These are phyloP conservation scores for Teinopalpus imperialis DNA, from an alignment of 2,888 invertebrate species.

Conservation along the genomic window DNA sequence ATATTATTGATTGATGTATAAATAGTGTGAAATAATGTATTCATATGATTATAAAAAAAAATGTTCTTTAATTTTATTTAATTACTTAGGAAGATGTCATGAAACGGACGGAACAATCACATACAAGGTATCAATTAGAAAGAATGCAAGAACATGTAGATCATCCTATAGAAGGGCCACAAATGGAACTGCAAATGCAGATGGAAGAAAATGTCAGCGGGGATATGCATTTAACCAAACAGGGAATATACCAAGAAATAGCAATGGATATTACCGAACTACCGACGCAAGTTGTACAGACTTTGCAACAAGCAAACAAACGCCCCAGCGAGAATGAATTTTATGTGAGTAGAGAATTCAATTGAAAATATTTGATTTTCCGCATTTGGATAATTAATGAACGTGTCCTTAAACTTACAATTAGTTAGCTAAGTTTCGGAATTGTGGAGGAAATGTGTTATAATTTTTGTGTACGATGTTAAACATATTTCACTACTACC, in stretches of 20 bases:
- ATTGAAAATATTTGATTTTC: no score
- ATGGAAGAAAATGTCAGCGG: not conserved
- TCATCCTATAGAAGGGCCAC: not conserved
- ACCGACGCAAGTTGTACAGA: slow-evolving; percentile 54
- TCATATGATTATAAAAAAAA: no score
- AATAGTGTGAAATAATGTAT: no score
- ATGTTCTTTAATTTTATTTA: no score
- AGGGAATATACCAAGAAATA: slow-evolving; percentile 29
- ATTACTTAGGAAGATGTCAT: slow-evolving; percentile 23
- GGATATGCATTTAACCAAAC: slow-evolving; percentile 18
- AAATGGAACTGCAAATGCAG: not conserved
- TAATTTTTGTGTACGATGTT: no score
- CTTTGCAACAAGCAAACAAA: slow-evolving; percentile 37
- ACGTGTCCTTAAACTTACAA: no score
- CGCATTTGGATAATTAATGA: no score
- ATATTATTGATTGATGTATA: no score
- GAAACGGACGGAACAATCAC: not conserved
- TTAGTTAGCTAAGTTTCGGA: no score
- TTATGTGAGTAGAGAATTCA: slow-evolving; percentile 31
- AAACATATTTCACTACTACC: no score
- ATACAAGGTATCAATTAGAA: slow-evolving; percentile 15
- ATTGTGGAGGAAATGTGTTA: no score
- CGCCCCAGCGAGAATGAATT: slow-evolving; percentile 32
- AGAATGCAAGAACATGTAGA: slow-evolving; percentile 22
- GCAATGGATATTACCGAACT: slow-evolving; percentile 46